These are phyloP conservation scores for Chiloscyllium plagiosum DNA, from an alignment of 2,113 vertebrate species.

Conservation along the genomic window DNA sequence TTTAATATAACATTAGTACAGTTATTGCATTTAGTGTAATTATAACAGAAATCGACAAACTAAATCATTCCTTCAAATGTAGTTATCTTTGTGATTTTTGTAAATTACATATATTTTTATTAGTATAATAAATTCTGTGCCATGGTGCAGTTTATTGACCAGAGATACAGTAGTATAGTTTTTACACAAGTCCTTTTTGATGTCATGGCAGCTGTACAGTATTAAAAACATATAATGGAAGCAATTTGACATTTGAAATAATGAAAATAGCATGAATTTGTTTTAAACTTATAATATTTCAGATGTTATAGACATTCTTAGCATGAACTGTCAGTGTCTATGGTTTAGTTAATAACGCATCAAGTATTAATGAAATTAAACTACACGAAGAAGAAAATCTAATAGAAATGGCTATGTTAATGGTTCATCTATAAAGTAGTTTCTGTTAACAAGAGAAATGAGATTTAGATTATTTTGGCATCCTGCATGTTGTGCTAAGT, in stretches of 20 bases:
- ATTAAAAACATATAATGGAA: constrained; percentile 46
- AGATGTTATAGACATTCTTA: constrained; percentile 39
- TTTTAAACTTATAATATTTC: constrained; percentile 41
- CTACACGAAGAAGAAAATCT: constrained; percentile 39
- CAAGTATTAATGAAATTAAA: constrained; percentile 44
- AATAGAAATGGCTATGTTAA: constrained; percentile 45
- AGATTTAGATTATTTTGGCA: constrained; percentile 53
- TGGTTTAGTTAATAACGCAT: constrained; percentile 37
- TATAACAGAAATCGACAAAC: not conserved
- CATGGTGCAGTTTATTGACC: not conserved
- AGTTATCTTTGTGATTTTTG: constrained; percentile 23
- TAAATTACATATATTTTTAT: not conserved
- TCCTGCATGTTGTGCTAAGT: constrained; percentile 47
- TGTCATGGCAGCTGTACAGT: constrained; percentile 49
- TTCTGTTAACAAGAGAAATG: constrained; percentile 51
- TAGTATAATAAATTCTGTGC: not conserved
- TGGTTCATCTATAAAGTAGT: constrained; percentile 44
- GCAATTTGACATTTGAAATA: constrained; percentile 47
- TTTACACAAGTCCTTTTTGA: constrained; percentile 43
- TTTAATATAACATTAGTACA: not conserved
- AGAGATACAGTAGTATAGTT: constrained; percentile 44
- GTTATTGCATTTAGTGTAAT: too few species aligned
- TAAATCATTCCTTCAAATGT: not conserved
- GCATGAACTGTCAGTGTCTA: constrained; percentile 41
- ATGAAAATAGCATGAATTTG: constrained; percentile 46